Conservation (phyloP, 2,113 vertebrate species). For the Channa maculata region DNA sequence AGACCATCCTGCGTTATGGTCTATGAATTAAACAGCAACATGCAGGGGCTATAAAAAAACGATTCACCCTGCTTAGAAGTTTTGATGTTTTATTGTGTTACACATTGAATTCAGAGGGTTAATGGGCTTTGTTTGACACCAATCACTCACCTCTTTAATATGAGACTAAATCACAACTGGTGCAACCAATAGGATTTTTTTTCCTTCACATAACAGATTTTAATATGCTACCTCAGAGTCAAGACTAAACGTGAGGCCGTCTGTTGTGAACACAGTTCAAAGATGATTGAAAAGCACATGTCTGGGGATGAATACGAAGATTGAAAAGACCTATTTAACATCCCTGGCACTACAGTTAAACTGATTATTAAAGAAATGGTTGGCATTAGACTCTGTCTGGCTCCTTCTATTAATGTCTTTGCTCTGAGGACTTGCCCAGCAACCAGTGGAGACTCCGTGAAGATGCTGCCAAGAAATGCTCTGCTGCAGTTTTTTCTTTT, state of each 20-base stretch:
- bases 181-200: neutral
- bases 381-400: no score
- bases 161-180: neutral
- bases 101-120: neutral
- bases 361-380: no score
- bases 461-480: neutral
- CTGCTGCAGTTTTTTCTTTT: neutral
- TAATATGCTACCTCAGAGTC: neutral
- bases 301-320: no score
- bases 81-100: neutral
- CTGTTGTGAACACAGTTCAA: no score
- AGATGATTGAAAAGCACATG: no score
- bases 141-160: neutral
- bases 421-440: neutral
- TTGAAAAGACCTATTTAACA: no score
- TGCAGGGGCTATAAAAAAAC: neutral
- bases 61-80: no score
- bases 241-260: no score
- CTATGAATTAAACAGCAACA: slow-evolving; percentile 22
- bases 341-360: no score
- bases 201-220: neutral
- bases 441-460: neutral
- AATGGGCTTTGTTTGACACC: neutral
- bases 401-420: no score
- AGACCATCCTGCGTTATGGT: slow-evolving; percentile 15